Percentiles rank a stretch among this genome's conserved stretches.
Conservation (phyloP, 2,113 vertebrate species). For the Charadrius vociferus region DNA sequence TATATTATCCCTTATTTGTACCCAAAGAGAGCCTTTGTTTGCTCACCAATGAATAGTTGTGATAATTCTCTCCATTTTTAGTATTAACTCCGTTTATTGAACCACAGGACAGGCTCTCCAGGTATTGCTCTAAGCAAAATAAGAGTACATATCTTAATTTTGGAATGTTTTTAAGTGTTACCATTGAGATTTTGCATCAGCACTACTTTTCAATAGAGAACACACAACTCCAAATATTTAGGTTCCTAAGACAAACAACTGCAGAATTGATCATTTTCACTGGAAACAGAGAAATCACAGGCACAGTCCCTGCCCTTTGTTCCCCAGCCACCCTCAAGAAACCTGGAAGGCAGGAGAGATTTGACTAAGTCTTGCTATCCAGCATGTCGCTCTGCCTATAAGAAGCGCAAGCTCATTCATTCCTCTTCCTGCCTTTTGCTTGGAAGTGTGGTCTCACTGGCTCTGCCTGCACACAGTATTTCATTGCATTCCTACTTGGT, state of each 20-base stretch:
- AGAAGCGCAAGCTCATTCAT: neutral
- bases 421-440: neutral
- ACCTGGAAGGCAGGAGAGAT: neutral
- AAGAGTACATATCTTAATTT: neutral
- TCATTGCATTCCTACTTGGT: neutral
- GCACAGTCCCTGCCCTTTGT: neutral
- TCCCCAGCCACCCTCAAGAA: neutral
- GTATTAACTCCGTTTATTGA: neutral
- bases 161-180: neutral
- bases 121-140: neutral
- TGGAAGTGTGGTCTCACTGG: neutral
- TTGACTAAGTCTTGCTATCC: neutral
- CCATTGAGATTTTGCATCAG: neutral
- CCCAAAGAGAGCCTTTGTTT: neutral
- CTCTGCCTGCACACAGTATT: neutral
- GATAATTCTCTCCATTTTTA: neutral
- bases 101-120: neutral
- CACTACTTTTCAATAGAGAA: neutral
- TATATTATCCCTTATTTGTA: neutral
- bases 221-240: neutral
- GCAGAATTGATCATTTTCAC: neutral
- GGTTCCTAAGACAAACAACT: neutral
- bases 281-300: neutral
- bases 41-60: neutral
- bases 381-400: neutral